Evolutionary conservation across 2,797 vertebrate genomes (phyloP), one percentile per base, ranked within the genome.

Genomic region (Anisognathus igniventris): DNA sequence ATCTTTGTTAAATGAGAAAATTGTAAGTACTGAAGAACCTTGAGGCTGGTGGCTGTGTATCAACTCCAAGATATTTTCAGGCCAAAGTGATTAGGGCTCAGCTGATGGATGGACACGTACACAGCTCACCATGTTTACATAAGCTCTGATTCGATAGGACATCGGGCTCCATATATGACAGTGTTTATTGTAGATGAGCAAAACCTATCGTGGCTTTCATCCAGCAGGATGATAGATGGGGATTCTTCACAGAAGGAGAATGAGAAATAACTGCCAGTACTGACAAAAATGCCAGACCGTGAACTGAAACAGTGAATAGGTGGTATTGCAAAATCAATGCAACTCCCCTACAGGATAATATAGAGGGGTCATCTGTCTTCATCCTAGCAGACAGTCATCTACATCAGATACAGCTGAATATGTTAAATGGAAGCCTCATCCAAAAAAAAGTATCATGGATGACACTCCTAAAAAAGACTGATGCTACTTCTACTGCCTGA

Each of bases 231-330:
- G 39, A n/a, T 37, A 85, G 39, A 53, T 77, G 61, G 50, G 35
- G 60, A 39, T 45, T 68, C 47, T 61, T 95, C 66, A 65, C 37
- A 79, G 70, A 44, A 65, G 17, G 48, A 57, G 78, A 82, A 64
- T 67, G 39, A 95, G 90, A 70, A 94, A 75, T 88, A 95, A 91
- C 79, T 85, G 86, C 24, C 74, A 75, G n/a, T 79, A 73, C 57
- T 83, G 67, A 71, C 75, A 93, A 60, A 60, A 82, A 85, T 57
- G 40, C 72, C 12, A 24, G 85, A 65, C 40, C 1, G 1, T 71
- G 75, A 82, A 64, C 68, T 54, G 53, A 95, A 96, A 77, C 25
- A 37, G 45, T 58, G 66, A 66, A 66, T 84, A 83, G 79, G 35
- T 60, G 35, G 9, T 71, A 64, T 51, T 89, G 56, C 58, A 92